phyloP scores from a whole-genome alignment of 2,113 vertebrate genomes.

The Embiotoca jacksoni region DNA sequence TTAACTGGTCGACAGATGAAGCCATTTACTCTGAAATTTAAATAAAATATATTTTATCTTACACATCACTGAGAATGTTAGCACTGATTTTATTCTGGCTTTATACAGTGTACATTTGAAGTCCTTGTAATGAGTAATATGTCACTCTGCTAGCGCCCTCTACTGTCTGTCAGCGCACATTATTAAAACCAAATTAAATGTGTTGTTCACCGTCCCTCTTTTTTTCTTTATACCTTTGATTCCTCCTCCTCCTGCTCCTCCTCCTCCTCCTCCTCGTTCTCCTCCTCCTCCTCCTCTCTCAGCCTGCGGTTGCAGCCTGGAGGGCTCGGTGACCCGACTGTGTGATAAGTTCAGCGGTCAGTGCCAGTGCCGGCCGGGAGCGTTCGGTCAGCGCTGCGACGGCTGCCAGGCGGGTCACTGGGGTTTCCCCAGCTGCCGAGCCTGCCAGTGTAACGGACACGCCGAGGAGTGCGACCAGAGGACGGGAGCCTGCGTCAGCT shows the following conservation, averaged over 20 bases:
- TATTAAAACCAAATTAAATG: too few relatives aligned
- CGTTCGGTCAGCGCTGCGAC: conserved; percentile 89
- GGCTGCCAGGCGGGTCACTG: conserved; percentile 92
- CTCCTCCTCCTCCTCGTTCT: not conserved
- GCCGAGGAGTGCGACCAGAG: conserved; percentile 88
- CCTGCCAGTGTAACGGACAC: conserved; percentile 92
- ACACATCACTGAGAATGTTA: too few relatives aligned
- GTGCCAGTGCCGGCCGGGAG: conserved; percentile 90
- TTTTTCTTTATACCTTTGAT: not conserved
- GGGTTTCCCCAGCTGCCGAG: conserved; percentile 93
- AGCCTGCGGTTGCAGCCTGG: conserved; percentile 92
- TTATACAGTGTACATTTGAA: not conserved
- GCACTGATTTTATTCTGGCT: too few relatives aligned
- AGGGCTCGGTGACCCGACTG: conserved; percentile 88
- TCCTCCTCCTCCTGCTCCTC: not conserved
- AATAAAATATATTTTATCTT: too few relatives aligned
- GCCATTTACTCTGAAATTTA: too few relatives aligned
- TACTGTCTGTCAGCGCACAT: conserved; percentile 21
- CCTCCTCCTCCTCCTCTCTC: conserved; percentile 8
- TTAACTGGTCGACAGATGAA: too few relatives aligned
- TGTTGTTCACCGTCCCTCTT: not conserved
- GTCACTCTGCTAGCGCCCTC: conserved; percentile 51
- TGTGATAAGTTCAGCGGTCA: conserved; percentile 91
- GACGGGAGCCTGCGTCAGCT: conserved; percentile 89
- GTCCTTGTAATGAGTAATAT: not conserved